Evolutionary conservation across 2,797 vertebrate genomes (phyloP).

Genomic region (Enteromius thamalakanensis): DNA sequence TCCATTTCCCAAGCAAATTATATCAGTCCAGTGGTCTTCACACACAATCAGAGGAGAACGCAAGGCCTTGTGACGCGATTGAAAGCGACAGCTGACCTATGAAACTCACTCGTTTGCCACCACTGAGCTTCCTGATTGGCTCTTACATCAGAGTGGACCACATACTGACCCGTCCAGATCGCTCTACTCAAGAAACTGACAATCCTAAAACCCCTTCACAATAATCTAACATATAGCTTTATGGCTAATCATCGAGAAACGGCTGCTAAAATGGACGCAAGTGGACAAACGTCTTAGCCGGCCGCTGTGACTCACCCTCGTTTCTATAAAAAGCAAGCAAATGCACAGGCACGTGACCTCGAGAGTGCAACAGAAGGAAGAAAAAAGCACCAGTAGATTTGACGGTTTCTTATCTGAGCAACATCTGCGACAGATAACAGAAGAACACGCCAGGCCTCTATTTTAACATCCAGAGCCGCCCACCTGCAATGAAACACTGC

Average conservation of each 20-base stretch:
- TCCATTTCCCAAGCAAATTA: constrained; percentile 53
- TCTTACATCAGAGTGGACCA: constrained; percentile 2
- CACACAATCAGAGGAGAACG: constrained; percentile 28
- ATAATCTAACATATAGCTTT: background rate
- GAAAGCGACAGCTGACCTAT: constrained; percentile 82
- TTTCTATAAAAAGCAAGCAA: constrained; percentile 41
- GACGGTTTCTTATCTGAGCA: constrained; percentile 57
- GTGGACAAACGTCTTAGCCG: constrained; percentile 1
- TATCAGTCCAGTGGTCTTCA: constrained; percentile 42
- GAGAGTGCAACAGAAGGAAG: constrained; percentile 28
- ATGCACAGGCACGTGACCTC: constrained; percentile 24
- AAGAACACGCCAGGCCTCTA: constrained; percentile 43
- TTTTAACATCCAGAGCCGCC: constrained; percentile 45
- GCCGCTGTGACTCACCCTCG: constrained; percentile 44
- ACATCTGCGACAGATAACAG: constrained; percentile 61
- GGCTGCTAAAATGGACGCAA: constrained; percentile 12
- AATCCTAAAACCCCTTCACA: background rate
- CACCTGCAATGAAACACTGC: constrained; percentile 14
- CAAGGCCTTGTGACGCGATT: constrained; percentile 75
- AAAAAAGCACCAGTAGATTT: constrained; percentile 54
- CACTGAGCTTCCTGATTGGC: constrained; percentile 70
- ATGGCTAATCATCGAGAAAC: background rate
- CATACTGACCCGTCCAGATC: constrained; percentile 14
- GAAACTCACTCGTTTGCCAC: constrained; percentile 77
- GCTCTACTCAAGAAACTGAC: background rate